A percentile compares a stretch with the other conserved stretches of the same genome.
Evolutionary conservation across 1,140 invertebrate genomes (phyloP).

Genomic region (Zaprionus nigranus): DNA sequence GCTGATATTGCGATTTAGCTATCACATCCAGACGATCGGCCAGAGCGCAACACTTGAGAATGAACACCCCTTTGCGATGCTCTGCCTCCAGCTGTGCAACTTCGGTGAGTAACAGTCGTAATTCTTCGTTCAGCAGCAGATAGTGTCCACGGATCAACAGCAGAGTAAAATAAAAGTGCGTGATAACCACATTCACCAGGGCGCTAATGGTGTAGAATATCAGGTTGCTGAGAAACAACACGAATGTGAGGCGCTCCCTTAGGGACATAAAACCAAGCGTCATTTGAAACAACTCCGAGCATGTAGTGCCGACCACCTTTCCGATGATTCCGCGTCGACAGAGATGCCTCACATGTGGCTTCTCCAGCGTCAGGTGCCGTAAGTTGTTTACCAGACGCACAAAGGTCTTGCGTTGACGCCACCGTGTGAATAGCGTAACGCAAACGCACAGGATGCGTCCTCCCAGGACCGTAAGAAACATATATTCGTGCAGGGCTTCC

Average conservation of each 20-base stretch:
- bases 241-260: background rate
- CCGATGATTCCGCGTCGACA: constrained; percentile 41
- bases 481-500: constrained; percentile 36
- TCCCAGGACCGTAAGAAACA: constrained; percentile 22
- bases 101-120: constrained; percentile 29
- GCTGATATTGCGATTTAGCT: constrained; percentile 26
- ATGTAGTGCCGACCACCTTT: background rate
- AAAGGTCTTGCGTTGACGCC: constrained; percentile 30
- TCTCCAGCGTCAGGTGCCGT: background rate
- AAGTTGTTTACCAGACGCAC: constrained; percentile 28
- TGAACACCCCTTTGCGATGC: constrained; percentile 29
- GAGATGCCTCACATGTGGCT: constrained; percentile 30
- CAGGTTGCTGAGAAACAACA: background rate
- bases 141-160: constrained; percentile 45
- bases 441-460: constrained; percentile 32
- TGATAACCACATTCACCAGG: constrained; percentile 41
- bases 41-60: constrained; percentile 47
- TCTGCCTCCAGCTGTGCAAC: background rate
- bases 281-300: background rate
- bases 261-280: background rate
- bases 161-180: constrained; percentile 48
- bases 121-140: constrained; percentile 35
- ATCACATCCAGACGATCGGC: constrained; percentile 56
- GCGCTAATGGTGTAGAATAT: background rate
- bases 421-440: constrained; percentile 33